A percentile compares a stretch with the other conserved stretches of the same genome.
phyloP scores from a whole-genome alignment of 2,797 vertebrate species.

The Phaenicophaeus curvirostris region DNA sequence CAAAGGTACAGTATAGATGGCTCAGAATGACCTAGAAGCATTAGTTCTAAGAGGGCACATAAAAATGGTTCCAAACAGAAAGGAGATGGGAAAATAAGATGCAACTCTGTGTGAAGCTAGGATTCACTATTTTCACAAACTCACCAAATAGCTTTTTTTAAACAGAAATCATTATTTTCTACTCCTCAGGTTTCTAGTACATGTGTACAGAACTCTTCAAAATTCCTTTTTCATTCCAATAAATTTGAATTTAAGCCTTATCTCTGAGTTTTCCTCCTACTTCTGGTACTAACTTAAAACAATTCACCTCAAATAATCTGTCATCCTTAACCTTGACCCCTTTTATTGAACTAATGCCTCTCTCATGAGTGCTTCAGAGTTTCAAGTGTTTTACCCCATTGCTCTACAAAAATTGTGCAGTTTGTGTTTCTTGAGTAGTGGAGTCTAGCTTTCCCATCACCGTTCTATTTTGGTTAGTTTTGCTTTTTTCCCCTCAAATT shows the following conservation, averaged over 20 bases:
- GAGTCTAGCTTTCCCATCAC: background rate
- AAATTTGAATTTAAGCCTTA: background rate
- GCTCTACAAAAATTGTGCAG: background rate
- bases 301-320: background rate
- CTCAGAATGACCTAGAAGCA: accelerated
- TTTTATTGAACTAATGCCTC: background rate
- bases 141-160: background rate
- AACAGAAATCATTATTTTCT: background rate
- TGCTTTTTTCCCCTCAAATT: background rate
- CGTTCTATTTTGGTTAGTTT: accelerated
- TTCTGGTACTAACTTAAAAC: background rate
- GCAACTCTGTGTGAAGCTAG: background rate
- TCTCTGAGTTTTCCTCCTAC: background rate
- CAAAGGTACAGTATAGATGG: background rate
- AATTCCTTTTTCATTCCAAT: background rate
- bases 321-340: background rate
- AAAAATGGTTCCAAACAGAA: background rate
- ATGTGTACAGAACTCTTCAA: background rate
- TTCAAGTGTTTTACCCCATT: background rate
- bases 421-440: background rate
- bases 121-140: background rate
- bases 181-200: background rate
- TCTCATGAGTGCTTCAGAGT: background rate
- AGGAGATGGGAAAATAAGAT: background rate
- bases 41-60: background rate